phyloP scores from a whole-genome alignment of 64 coral and sea anemone species.

The Pachyseris speciosa region DNA sequence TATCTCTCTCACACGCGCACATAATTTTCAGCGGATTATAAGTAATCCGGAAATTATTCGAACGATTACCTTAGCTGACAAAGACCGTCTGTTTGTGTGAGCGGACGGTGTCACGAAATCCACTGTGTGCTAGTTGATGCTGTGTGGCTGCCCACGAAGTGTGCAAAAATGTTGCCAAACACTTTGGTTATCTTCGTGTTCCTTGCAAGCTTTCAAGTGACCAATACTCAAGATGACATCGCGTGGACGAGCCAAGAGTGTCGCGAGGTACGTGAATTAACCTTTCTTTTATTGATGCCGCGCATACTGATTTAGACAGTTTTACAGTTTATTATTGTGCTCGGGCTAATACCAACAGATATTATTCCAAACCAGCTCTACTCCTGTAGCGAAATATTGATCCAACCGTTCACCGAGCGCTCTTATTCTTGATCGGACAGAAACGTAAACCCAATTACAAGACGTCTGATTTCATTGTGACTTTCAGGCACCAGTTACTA shows the following conservation, averaged over 20 bases:
- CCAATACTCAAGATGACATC: background rate
- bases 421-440: no score
- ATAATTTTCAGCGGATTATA: background rate
- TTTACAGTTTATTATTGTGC: background rate
- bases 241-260: background rate
- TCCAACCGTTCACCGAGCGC: no score
- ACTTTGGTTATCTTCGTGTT: background rate
- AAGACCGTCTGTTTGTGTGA: background rate
- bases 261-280: background rate
- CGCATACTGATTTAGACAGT: background rate
- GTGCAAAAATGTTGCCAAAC: background rate
- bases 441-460: no score
- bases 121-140: background rate
- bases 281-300: background rate
- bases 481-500: no score
- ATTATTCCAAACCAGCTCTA: no score
- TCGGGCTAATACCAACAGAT: no score
- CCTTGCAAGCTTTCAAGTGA: background rate
- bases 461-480: no score
- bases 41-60: constrained; percentile 20
- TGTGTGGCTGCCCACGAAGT: background rate
- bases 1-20: background rate
- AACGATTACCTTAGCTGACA: background rate
- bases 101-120: constrained; percentile 20
- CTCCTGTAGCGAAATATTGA: no score